Percentiles rank a stretch among this genome's conserved stretches.
phyloP scores from a whole-genome alignment of 2,113 vertebrate species.

The Aldabrachelys gigantea region DNA sequence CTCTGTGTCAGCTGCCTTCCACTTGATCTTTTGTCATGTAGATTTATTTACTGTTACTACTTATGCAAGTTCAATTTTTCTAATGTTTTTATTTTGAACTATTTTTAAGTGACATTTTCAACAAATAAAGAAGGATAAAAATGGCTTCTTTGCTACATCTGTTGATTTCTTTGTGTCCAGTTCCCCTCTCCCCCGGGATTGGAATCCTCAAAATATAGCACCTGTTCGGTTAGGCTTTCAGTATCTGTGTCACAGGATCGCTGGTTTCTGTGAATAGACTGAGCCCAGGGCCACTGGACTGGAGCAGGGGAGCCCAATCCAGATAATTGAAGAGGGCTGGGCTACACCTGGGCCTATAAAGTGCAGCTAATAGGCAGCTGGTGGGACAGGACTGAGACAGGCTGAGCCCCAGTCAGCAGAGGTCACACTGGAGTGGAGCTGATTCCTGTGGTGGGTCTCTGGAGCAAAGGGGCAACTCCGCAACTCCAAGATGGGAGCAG shows the following conservation, averaged over 20 bases:
- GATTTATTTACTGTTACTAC: constrained; percentile 73
- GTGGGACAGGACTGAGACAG: background rate
- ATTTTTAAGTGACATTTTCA: constrained; percentile 85
- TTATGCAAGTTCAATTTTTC: constrained; percentile 80
- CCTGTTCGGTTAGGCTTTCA: background rate
- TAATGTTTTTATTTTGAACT: constrained; percentile 83
- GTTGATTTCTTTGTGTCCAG: constrained; percentile 23
- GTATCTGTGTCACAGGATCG: background rate
- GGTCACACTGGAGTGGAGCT: background rate
- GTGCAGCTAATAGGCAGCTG: background rate
- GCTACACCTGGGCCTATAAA: background rate
- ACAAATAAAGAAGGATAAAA: constrained; percentile 79
- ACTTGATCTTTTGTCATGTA: constrained; percentile 66
- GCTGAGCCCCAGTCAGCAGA: background rate
- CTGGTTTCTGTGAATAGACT: background rate
- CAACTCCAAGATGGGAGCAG: background rate
- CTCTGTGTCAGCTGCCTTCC: constrained; percentile 70
- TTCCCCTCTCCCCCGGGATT: background rate
- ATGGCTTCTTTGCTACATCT: constrained; percentile 47
- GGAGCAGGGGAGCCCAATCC: background rate
- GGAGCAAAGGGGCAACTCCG: background rate
- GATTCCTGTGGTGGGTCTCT: background rate
- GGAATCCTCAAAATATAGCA: too few species aligned
- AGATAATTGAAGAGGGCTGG: background rate
- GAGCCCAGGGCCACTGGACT: background rate